phyloP scores from a whole-genome alignment of 2,113 vertebrate species.

The Acanthisitta chloris region DNA sequence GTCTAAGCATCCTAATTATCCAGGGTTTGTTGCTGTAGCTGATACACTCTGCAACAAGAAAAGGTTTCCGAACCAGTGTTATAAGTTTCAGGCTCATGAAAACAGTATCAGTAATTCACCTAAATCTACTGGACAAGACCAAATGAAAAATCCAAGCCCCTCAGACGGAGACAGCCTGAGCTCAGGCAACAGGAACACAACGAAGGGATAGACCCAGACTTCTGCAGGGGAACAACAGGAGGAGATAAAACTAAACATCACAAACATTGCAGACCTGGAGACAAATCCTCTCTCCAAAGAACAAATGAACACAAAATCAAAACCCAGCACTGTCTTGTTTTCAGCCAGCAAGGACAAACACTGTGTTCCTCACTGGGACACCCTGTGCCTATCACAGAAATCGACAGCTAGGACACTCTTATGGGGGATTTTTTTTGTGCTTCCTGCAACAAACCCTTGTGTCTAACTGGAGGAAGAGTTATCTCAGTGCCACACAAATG shows the following conservation, averaged over 20 bases:
- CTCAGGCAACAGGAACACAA: not conserved
- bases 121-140: not conserved
- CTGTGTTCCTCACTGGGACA: not conserved
- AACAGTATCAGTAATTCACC: not conserved
- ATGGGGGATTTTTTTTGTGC: not conserved
- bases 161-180: not conserved
- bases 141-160: not conserved
- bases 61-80: not conserved
- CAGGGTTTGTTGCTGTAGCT: not conserved
- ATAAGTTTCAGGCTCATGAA: not conserved
- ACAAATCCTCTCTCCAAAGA: not conserved
- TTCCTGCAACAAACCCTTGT: not conserved
- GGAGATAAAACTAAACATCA: not conserved
- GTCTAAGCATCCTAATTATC: not conserved
- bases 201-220: not conserved
- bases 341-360: not conserved
- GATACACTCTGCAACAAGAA: not conserved
- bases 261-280: not conserved
- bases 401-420: not conserved
- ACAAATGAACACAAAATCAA: not conserved
- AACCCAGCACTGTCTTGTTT: not conserved
- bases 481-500: not conserved
- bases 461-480: not conserved
- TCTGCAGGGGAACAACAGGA: not conserved
- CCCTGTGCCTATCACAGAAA: not conserved